These are phyloP conservation scores for Thaleichthys pacificus DNA, from an alignment of 2,797 vertebrate species.

Conservation along the genomic window DNA sequence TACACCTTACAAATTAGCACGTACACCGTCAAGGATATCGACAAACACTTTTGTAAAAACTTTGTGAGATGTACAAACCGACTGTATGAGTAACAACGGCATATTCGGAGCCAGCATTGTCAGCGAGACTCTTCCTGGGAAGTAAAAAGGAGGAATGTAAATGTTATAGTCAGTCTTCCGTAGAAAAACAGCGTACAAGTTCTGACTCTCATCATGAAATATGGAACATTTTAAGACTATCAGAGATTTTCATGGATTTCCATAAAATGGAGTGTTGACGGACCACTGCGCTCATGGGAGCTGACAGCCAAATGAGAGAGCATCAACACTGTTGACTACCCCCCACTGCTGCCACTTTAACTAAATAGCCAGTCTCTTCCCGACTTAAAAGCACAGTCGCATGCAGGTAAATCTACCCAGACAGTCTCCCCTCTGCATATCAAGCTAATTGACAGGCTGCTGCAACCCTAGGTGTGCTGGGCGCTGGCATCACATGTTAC, in stretches of 20 bases:
- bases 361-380: slow-evolving; percentile 35
- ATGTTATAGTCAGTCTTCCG: neutral
- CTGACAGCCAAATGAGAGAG: slow-evolving; percentile 55
- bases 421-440: slow-evolving; percentile 22
- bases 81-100: no score
- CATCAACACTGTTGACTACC: slow-evolving; percentile 47
- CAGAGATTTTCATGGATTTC: neutral
- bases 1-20: no score
- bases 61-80: no score
- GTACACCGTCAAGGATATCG: no score
- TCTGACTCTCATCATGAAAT: neutral
- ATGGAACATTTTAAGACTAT: neutral
- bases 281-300: slow-evolving; percentile 40
- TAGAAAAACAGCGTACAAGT: neutral
- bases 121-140: no score
- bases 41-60: no score
- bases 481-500: neutral
- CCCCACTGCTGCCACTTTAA: slow-evolving; percentile 18
- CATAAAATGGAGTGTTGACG: neutral
- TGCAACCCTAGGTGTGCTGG: neutral
- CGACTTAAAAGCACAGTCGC: slow-evolving; percentile 41
- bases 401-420: slow-evolving; percentile 53
- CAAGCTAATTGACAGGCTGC: slow-evolving; percentile 57
- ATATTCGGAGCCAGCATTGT: no score
- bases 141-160: neutral